Evolutionary conservation across 2,113 vertebrate species (phyloP).

Genomic region (Centropristis striata): DNA sequence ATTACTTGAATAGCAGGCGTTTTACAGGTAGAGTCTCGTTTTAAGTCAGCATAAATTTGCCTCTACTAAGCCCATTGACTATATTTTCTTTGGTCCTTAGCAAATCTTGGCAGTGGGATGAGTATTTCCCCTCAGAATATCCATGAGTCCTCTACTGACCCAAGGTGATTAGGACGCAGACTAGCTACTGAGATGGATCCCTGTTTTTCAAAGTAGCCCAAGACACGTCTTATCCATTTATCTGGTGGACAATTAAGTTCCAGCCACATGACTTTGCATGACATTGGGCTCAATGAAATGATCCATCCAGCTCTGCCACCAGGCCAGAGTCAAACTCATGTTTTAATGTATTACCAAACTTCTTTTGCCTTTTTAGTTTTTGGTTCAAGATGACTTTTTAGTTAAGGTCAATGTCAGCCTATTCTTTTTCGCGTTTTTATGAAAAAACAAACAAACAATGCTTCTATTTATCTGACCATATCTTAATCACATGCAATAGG

Average conservation of each 20-base stretch:
- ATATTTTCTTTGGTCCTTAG: conserved; percentile 33
- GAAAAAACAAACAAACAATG: background rate
- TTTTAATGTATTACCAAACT: background rate
- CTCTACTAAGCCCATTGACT: conserved; percentile 22
- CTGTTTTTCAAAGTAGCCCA: conserved; percentile 16
- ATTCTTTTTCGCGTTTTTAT: background rate
- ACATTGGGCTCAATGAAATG: background rate
- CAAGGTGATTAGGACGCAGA: conserved; percentile 8
- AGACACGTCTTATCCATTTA: conserved; percentile 8
- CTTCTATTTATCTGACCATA: background rate
- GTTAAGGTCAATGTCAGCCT: background rate
- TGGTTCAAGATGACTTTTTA: background rate
- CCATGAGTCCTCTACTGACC: conserved; percentile 36
- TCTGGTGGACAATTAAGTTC: conserved; percentile 14
- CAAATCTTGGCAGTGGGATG: conserved; percentile 31
- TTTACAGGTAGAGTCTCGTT: conserved; percentile 54
- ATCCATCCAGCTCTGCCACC: background rate
- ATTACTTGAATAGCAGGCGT: conserved; percentile 48
- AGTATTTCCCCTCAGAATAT: conserved; percentile 37
- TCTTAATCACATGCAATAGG: background rate
- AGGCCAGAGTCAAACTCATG: background rate
- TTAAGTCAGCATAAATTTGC: conserved; percentile 55
- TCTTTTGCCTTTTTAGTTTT: background rate
- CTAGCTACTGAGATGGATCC: background rate
- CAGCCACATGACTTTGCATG: conserved; percentile 7